Evolutionary conservation across 2,113 vertebrate genomes (phyloP).

Genomic region (Rhynchomys soricoides): DNA sequence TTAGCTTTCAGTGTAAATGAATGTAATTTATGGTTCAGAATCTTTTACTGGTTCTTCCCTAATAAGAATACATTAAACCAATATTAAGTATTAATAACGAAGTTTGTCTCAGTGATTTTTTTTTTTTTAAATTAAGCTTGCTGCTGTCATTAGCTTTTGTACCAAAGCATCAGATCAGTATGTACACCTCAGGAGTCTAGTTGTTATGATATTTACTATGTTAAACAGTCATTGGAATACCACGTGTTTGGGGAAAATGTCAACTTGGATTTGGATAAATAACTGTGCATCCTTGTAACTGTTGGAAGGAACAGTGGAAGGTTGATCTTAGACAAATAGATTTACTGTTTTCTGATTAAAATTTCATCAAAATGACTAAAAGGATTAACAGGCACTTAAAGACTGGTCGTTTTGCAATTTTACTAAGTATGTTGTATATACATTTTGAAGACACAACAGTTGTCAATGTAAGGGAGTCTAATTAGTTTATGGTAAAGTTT

Average conservation of each 20-base stretch:
- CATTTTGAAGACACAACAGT: not conserved
- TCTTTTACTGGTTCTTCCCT: constrained; percentile 37
- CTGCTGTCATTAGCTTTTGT: constrained; percentile 60
- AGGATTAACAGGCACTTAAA: constrained; percentile 8
- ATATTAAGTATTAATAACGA: constrained; percentile 43
- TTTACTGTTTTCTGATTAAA: constrained; percentile 58
- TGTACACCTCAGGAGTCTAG: constrained; percentile 33
- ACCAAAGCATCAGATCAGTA: not conserved
- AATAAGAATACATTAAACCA: constrained; percentile 53
- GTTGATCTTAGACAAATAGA: not conserved
- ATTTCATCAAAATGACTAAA: not conserved
- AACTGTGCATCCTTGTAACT: not conserved
- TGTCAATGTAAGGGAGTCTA: not conserved
- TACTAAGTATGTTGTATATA: constrained; percentile 25
- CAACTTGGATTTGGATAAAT: constrained; percentile 34
- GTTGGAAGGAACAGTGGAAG: constrained; percentile 35
- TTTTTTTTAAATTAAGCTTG: constrained; percentile 49
- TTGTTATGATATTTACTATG: constrained; percentile 27
- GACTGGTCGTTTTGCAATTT: not conserved
- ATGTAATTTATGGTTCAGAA: constrained; percentile 23
- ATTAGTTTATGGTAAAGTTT: constrained; percentile 14
- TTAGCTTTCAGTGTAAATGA: constrained; percentile 56
- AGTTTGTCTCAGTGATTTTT: constrained; percentile 37
- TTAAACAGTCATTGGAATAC: constrained; percentile 16
- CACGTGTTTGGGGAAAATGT: constrained; percentile 8